Base-by-base conservation (phyloP, 2,888 invertebrate species). In the Acanthoscelides obtectus region DNA sequence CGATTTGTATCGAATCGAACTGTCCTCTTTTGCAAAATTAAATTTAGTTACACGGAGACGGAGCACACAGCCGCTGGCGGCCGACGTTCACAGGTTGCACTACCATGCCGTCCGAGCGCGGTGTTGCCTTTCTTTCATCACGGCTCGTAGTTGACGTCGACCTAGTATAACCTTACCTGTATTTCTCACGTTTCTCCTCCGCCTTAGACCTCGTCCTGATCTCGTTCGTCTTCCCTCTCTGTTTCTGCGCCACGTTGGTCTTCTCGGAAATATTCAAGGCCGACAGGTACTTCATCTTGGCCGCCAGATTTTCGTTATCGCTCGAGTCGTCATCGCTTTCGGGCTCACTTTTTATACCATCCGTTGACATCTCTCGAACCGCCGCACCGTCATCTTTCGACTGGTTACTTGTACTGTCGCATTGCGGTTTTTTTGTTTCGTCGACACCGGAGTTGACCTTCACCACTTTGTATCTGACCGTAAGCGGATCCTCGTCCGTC, bases 231-330 rank as follows among this genome's bases (percentile, higher is more conserved):
- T 77, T 77, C n/a, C 71, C 71, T 74, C 76, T 79, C 70, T 79
- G 77, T 64, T 73, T 77, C 8, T 74, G 75, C 8, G 77, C 79
- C 66, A 79, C 75, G n/a, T 75, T 74, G 19, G 77, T 72, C 74
- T 80, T 83, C 74, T 83, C 83, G 0, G 81, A 81, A 70, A 83
- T 84, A 74, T 84, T 84, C 70, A 84, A 77, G 0, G 84, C 84
- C 0, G 83, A 84, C 65, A 84, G 73, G 72, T 83, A 84, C 70
- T 81, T 83, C 64, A 69, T 73, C 64, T 75, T 73, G 20, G 72
- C 73, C 22, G 73, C 75, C 69, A 72, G 64, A 67, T 73, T 69
- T 22, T 70, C 68, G 20, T 67, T 45, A 2, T 81, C 81, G 22
- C 73, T 77, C 21, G 74, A 70, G 70, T 80, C 82, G 19, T 81